Conservation (phyloP, 53 echinoderm and acorn worm genomes). For the Stichopus horrens region DNA sequence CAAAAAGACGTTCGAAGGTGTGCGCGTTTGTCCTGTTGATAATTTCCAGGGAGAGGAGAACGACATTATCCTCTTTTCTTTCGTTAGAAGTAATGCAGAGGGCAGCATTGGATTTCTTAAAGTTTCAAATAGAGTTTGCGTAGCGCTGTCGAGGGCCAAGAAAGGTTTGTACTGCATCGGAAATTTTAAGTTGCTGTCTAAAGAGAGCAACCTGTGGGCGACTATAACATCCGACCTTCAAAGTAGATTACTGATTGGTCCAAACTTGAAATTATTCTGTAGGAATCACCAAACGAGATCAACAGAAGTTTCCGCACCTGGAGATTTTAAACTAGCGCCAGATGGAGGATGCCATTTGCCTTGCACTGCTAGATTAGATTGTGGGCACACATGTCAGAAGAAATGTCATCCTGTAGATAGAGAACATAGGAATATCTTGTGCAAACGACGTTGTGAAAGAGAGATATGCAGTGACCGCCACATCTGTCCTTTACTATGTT, state of each 20-base stretch:
- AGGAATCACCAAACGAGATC: constrained; percentile 54
- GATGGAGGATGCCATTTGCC: constrained; percentile 52
- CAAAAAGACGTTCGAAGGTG: constrained; percentile 64
- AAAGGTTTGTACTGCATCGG: constrained; percentile 90
- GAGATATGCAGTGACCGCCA: constrained; percentile 48
- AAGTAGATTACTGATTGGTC: constrained; percentile 31
- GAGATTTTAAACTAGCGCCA: constrained; percentile 63
- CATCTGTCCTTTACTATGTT: constrained; percentile 54
- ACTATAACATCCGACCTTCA: constrained; percentile 49
- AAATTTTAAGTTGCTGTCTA: constrained; percentile 58
- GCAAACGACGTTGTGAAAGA: constrained; percentile 49
- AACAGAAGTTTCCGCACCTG: constrained; percentile 30
- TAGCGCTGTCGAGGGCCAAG: constrained; percentile 84
- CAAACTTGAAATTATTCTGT: constrained; percentile 53
- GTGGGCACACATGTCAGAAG: constrained; percentile 63
- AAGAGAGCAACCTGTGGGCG: constrained; percentile 57
- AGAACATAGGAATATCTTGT: constrained; percentile 49
- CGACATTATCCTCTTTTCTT: constrained; percentile 85
- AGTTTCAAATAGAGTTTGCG: constrained; percentile 81
- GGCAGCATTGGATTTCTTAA: constrained; percentile 81
- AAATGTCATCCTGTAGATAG: constrained; percentile 63
- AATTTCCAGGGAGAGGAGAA: constrained; percentile 98
- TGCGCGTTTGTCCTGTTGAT: constrained; percentile 74
- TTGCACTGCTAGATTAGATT: constrained; percentile 58
- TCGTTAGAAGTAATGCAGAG: constrained; percentile 81